Evolutionary conservation across 2,113 vertebrate genomes (phyloP).

Genomic region (Corynorhinus townsendii): DNA sequence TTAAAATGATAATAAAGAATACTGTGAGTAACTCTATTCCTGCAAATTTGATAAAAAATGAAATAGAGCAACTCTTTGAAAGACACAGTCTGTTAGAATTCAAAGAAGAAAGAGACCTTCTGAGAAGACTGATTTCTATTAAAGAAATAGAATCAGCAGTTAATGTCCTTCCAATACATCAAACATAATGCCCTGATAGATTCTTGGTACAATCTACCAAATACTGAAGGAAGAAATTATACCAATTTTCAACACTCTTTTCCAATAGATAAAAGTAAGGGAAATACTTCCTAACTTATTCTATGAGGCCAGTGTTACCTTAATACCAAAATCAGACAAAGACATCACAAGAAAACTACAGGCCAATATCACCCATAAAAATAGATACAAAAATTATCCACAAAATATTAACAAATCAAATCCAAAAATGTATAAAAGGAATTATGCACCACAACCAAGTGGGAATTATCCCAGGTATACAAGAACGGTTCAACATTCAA

Average conservation of each 20-base stretch:
- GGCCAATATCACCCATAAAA: not conserved
- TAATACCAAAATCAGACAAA: not conserved
- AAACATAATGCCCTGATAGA: not conserved
- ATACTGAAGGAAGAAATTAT: not conserved
- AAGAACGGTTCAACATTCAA: not conserved
- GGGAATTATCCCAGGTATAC: not conserved
- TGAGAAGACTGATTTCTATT: not conserved
- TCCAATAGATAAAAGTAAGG: not conserved
- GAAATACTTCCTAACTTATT: not conserved
- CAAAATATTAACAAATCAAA: not conserved
- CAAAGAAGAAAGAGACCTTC: not conserved
- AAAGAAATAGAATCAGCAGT: not conserved
- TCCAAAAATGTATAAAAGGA: not conserved
- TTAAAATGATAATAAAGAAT: not conserved
- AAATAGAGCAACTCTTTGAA: not conserved
- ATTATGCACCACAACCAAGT: not conserved
- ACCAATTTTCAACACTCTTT: not conserved
- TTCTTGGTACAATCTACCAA: not conserved
- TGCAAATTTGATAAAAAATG: not conserved
- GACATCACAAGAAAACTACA: not conserved
- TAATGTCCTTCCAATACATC: not conserved
- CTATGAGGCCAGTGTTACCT: not conserved
- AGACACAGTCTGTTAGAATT: not conserved
- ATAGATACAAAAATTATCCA: not conserved
- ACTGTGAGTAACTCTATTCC: not conserved